Percentiles rank a stretch among this genome's conserved stretches.
phyloP scores from a whole-genome alignment of 2,888 invertebrate genomes.

The Chrysina gloriosa region DNA sequence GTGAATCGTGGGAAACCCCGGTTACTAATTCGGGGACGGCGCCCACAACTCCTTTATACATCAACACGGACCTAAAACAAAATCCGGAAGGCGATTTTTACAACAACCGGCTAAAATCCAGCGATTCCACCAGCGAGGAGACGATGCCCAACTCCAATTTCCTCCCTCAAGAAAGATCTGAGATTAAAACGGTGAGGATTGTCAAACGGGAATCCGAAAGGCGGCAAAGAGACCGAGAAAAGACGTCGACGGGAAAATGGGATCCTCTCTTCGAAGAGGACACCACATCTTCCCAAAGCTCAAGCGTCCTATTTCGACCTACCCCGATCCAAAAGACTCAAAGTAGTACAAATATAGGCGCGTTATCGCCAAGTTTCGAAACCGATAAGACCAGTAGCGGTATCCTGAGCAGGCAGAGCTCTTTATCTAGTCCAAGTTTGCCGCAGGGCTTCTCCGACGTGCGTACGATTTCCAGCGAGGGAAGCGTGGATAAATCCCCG shows the following conservation, averaged over 20 bases:
- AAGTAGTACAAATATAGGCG: slow-evolving; percentile 49
- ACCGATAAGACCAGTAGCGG: slow-evolving; percentile 51
- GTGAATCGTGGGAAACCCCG: slow-evolving; percentile 65
- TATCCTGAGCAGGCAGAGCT: slow-evolving; percentile 53
- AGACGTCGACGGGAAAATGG: slow-evolving; percentile 65
- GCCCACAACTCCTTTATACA: slow-evolving; percentile 74
- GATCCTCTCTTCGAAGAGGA: slow-evolving; percentile 64
- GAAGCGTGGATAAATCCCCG: slow-evolving; percentile 52
- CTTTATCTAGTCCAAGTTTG: slow-evolving; percentile 56
- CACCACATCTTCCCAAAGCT: slow-evolving; percentile 55
- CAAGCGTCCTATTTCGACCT: slow-evolving; percentile 56
- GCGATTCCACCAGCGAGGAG: slow-evolving; percentile 59
- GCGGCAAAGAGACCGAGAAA: slow-evolving; percentile 83
- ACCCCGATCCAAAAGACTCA: slow-evolving; percentile 55
- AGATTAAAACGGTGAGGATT: slow-evolving; percentile 93
- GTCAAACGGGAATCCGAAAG: slow-evolving; percentile 93
- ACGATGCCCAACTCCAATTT: slow-evolving; percentile 53
- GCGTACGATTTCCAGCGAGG: slow-evolving; percentile 47
- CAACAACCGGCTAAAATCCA: slow-evolving; percentile 74
- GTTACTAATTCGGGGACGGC: slow-evolving; percentile 57
- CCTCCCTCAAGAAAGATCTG: slow-evolving; percentile 79
- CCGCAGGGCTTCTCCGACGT: slow-evolving; percentile 52
- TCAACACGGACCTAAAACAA: slow-evolving; percentile 70
- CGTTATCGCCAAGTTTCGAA: slow-evolving; percentile 49
- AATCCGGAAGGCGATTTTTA: slow-evolving; percentile 55